These are phyloP conservation scores for Thinocorus orbignyianus DNA, from an alignment of 2,113 vertebrate genomes.

Conservation along the genomic window DNA sequence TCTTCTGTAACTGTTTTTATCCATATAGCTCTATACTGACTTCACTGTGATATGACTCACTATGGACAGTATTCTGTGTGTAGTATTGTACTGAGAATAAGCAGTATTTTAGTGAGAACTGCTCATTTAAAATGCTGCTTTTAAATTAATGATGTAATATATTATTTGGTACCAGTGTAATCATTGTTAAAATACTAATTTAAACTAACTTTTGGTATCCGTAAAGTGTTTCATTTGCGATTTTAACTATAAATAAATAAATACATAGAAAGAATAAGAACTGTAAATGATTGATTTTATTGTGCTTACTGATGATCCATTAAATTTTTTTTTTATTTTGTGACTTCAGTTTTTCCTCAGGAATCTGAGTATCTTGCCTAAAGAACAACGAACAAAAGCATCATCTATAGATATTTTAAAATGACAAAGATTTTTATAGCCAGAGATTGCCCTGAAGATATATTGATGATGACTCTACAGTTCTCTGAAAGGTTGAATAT, in stretches of 20 bases:
- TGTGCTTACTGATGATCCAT: background rate
- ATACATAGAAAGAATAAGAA: background rate
- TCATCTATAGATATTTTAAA: background rate
- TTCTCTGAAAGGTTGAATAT: background rate
- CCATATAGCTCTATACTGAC: background rate
- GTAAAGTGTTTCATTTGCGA: background rate
- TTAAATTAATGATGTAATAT: background rate
- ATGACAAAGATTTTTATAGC: background rate
- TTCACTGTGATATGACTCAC: background rate
- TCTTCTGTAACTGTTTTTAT: background rate
- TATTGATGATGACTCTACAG: background rate
- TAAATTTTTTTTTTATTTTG: background rate
- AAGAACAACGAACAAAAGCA: background rate
- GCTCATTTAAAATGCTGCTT: background rate
- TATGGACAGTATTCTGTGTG: background rate
- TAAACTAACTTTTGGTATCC: background rate
- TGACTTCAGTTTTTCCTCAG: background rate
- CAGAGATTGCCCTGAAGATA: background rate
- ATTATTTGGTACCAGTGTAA: background rate
- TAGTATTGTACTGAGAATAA: background rate
- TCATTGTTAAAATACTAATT: background rate
- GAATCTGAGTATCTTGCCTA: background rate
- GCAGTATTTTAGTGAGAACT: background rate
- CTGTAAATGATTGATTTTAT: background rate
- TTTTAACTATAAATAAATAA: background rate